Evolutionary conservation across 2,113 vertebrate genomes (phyloP).

Genomic region (Rynchops niger): DNA sequence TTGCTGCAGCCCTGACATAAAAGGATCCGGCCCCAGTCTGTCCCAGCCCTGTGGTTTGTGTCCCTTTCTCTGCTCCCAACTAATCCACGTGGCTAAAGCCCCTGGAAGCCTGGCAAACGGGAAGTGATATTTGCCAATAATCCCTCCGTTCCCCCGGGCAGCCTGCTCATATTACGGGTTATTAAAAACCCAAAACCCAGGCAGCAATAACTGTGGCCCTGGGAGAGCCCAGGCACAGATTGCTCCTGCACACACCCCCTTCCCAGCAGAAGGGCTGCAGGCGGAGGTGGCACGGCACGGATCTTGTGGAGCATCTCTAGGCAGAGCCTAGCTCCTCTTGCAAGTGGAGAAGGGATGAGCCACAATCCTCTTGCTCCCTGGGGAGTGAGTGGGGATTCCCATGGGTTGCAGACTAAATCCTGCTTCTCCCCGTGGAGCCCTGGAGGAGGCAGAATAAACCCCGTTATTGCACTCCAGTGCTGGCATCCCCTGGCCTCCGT

Average conservation of each 20-base stretch:
- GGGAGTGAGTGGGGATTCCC: background rate
- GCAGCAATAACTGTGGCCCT: constrained; percentile 10
- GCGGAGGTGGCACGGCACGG: background rate
- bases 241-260: background rate
- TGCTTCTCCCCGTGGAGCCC: background rate
- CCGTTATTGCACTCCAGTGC: background rate
- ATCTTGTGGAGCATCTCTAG: background rate
- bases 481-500: background rate
- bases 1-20: background rate
- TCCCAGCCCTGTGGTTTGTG: background rate
- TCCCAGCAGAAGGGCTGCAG: background rate
- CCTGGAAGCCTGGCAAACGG: constrained; percentile 17
- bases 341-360: background rate
- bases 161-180: constrained; percentile 57
- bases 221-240: background rate
- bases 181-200: constrained; percentile 55
- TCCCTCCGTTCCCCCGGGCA: constrained; percentile 29
- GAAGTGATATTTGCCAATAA: constrained; percentile 65
- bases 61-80: background rate
- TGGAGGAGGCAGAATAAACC: background rate
- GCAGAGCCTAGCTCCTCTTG: background rate
- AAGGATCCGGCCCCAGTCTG: background rate
- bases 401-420: background rate
- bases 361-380: background rate
- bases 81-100: constrained; percentile 29